Percentiles rank a stretch among this genome's conserved stretches.
Conservation (phyloP, 2,113 vertebrate genomes). For the Columbina picui region DNA sequence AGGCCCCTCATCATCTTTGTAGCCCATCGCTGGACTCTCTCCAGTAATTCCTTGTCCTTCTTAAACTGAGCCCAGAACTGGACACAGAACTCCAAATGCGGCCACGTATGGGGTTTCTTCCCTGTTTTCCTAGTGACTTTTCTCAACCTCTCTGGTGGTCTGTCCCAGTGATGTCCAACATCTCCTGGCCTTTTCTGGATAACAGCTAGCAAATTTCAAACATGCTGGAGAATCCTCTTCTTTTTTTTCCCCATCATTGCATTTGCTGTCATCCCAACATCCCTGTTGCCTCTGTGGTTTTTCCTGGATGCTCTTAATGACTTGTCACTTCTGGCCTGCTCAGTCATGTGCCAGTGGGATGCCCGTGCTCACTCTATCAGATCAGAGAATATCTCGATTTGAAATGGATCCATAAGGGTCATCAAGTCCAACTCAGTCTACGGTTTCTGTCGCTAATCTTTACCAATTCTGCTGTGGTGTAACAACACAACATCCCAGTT, state of each 20-base stretch:
- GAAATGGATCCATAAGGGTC: no score
- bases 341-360: not conserved
- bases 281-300: not conserved
- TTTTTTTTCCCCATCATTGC: not conserved
- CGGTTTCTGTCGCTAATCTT: not conserved
- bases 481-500: not conserved
- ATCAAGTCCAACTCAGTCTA: not conserved
- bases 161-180: not conserved
- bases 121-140: not conserved
- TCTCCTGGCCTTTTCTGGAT: not conserved
- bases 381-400: not conserved
- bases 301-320: not conserved
- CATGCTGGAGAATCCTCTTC: not conserved
- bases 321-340: not conserved
- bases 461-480: not conserved
- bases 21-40: no score
- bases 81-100: no score
- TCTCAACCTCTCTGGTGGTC: not conserved
- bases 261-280: not conserved
- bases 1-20: no score
- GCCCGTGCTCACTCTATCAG: not conserved
- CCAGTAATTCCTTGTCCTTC: no score
- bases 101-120: not conserved
- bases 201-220: not conserved
- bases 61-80: no score